Evolutionary conservation across 2,888 invertebrate species (phyloP).

Genomic region (Eugnorisma glareosa): DNA sequence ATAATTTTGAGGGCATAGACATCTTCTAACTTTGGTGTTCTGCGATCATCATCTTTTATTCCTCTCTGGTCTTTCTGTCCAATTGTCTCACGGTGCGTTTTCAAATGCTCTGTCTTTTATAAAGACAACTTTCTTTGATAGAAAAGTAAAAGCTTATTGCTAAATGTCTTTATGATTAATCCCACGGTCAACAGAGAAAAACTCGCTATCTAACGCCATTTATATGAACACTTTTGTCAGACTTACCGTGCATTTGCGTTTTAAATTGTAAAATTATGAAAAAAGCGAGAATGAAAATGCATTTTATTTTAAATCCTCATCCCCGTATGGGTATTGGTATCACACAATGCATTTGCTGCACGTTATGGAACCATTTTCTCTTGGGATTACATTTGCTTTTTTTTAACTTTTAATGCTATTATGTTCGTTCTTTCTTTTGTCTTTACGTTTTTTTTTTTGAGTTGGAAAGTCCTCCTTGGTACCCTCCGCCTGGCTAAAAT

Average conservation of each 20-base stretch:
- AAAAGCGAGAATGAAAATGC: slow-evolving; percentile 29
- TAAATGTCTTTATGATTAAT: background rate
- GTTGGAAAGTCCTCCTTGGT: no score
- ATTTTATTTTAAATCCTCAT: slow-evolving; percentile 25
- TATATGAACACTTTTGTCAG: slow-evolving; percentile 6
- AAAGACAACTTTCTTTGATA: background rate
- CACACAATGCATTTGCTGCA: slow-evolving; percentile 33
- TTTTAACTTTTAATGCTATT: background rate
- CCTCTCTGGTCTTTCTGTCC: no score
- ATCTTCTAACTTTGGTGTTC: no score
- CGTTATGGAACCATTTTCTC: background rate
- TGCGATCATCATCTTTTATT: background rate
- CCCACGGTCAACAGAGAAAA: background rate
- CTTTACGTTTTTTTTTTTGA: no score
- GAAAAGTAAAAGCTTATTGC: background rate
- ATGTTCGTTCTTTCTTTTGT: background rate
- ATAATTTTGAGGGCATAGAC: no score
- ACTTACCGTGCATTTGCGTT: slow-evolving; percentile 38
- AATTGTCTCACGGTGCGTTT: no score
- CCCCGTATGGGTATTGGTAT: background rate
- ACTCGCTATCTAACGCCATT: slow-evolving; percentile 8
- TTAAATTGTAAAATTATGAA: slow-evolving; percentile 27
- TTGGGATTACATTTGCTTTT: background rate
- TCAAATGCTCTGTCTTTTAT: background rate
- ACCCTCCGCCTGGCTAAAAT: no score